Base-by-base conservation (phyloP, 2,888 invertebrate genomes). In the Thymelicus sylvestris region DNA sequence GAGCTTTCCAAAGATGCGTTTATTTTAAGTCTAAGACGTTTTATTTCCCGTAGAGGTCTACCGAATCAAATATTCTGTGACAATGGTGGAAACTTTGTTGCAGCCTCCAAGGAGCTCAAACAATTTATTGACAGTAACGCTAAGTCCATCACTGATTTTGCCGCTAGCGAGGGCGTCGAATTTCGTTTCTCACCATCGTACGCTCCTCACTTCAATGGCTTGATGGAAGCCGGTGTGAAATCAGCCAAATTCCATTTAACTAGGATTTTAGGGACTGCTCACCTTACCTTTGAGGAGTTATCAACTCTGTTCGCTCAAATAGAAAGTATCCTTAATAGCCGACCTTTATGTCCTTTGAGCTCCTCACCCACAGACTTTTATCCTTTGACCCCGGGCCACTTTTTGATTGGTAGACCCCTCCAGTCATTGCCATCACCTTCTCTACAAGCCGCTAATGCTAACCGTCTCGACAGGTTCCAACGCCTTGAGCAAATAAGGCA, bases 31-130 rank as follows among this genome's bases (percentile, higher is more conserved):
- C 8, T 77, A 10, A 67, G 74, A 8, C 57, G 78, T 15, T 79
- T 80, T 66, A 70, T 76, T 6, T 61, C 77, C 7, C 76, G 78
- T n/a, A 67, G 76, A 13, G 76, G 76, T 6, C 64, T 71, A 15
- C 76, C 76, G 3, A 12, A 13, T 6, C 74, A 74, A 55, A 72
- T 78, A 31, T 76, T 72, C 52, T 74, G 70, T 10, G 76, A 78
- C 55, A 77, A 76, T 61, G 77, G 78, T 7, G 69, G 75, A 8
- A 79, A 77, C 38, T 78, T 79, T 63, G 72, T 74, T 19, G 74
- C 74, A 7, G 74, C 75, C 2, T 68, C 52, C 24, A 76, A 74
- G 19, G 74, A 76, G n/a, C 59, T 77, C 6, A 57, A 61, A 55
- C 6, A 41, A 15, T 79, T 81, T 74, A 50, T 77, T 39, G 73